Conservation (phyloP, 2,888 invertebrate species). For the Drosophila melanosoma region DNA sequence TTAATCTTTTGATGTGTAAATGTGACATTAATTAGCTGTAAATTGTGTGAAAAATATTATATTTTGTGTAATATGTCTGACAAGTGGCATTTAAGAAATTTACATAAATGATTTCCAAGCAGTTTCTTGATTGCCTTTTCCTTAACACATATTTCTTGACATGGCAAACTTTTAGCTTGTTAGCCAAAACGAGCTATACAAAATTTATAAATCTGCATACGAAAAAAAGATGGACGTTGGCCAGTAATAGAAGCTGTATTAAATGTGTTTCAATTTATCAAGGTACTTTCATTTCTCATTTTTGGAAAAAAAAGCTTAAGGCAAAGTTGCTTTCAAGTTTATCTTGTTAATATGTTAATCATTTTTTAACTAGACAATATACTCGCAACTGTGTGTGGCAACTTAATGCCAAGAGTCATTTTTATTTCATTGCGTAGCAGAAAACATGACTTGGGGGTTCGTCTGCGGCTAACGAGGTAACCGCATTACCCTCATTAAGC, state of each 20-base stretch:
- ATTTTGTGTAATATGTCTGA: slow-evolving; percentile 26
- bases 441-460: neutral
- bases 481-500: slow-evolving; percentile 72
- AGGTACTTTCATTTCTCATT: slow-evolving; percentile 9
- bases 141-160: slow-evolving; percentile 28
- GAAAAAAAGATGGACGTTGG: slow-evolving; percentile 25
- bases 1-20: slow-evolving; percentile 58
- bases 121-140: slow-evolving; percentile 31
- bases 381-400: slow-evolving; percentile 9
- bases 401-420: slow-evolving; percentile 26
- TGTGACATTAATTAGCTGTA: slow-evolving; percentile 51
- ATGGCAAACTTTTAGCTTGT: slow-evolving; percentile 45
- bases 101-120: slow-evolving; percentile 61
- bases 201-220: slow-evolving; percentile 58
- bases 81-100: slow-evolving; percentile 42
- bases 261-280: slow-evolving; percentile 36
- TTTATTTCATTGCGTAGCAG: neutral
- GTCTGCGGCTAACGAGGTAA: slow-evolving; percentile 50
- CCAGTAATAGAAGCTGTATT: slow-evolving; percentile 18
- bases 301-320: slow-evolving; percentile 10
- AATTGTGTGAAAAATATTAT: slow-evolving; percentile 35
- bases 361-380: slow-evolving; percentile 31
- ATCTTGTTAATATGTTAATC: slow-evolving; percentile 52
- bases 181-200: slow-evolving; percentile 40
- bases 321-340: slow-evolving; percentile 30